Conservation (phyloP, 2,888 invertebrate species). For the Drosophila fungiperda region DNA sequence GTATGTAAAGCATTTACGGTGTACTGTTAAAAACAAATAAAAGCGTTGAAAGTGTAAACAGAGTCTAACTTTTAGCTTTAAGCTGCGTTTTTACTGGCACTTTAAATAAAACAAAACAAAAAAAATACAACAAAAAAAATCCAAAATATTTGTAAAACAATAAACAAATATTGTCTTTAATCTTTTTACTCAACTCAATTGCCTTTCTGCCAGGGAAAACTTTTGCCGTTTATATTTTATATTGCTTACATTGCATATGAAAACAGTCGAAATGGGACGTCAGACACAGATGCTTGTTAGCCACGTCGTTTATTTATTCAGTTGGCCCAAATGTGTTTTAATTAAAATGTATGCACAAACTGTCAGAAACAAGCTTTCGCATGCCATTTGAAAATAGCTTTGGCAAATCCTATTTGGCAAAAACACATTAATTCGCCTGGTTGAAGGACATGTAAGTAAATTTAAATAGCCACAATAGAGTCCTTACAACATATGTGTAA, state of each 20-base stretch:
- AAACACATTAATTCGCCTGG: not conserved
- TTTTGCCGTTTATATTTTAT: not conserved
- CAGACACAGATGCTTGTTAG: not conserved
- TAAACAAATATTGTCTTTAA: constrained; percentile 6
- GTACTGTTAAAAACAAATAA: constrained; percentile 70
- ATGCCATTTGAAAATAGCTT: constrained; percentile 21
- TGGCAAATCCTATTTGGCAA: not conserved
- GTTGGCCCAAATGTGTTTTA: constrained; percentile 18
- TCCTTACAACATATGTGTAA: not conserved
- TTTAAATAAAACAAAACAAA: constrained; percentile 69
- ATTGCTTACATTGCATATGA: constrained; percentile 12
- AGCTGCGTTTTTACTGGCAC: constrained; percentile 83
- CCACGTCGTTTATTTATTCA: constrained; percentile 8
- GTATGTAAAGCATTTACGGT: constrained; percentile 64
- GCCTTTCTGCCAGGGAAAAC: not conserved
- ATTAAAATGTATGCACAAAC: constrained; percentile 24
- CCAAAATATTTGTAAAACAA: constrained; percentile 72
- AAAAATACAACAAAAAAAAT: constrained; percentile 41
- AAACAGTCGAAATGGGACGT: constrained; percentile 3
- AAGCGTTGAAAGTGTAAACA: constrained; percentile 79
- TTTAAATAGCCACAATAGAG: constrained; percentile 4
- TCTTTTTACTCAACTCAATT: constrained; percentile 5
- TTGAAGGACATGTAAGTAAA: constrained; percentile 2
- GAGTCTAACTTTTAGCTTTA: constrained; percentile 81
- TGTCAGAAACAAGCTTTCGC: constrained; percentile 1